Evolutionary conservation across 2,113 vertebrate genomes (phyloP).

Genomic region (Elephantulus edwardii): DNA sequence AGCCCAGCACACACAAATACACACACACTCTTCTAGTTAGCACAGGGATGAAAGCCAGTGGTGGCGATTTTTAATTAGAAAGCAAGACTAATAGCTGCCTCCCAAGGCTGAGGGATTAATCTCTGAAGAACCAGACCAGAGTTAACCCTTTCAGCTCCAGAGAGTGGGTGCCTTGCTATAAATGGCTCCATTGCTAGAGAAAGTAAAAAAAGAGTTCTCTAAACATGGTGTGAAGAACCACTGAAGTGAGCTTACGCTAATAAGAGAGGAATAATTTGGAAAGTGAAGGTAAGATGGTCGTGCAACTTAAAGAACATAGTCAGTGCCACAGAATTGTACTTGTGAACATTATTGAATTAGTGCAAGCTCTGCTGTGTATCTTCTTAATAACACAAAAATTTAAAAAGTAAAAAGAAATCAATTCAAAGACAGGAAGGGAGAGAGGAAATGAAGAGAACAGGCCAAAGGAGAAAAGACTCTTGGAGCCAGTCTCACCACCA

Average conservation of each 20-base stretch:
- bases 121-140: neutral
- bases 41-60: slow-evolving; percentile 52
- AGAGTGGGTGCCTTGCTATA: neutral
- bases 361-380: neutral
- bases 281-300: neutral
- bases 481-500: neutral
- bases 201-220: neutral
- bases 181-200: neutral
- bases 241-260: neutral
- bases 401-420: neutral
- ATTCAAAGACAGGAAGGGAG: neutral
- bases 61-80: slow-evolving; percentile 69
- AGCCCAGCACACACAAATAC: neutral
- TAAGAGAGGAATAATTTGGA: neutral
- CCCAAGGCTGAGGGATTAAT: slow-evolving; percentile 29
- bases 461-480: neutral
- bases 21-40: slow-evolving; percentile 59
- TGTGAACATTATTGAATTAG: neutral
- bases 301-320: neutral
- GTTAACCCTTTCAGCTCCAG: slow-evolving; percentile 42
- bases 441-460: neutral
- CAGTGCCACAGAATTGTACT: neutral
- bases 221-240: neutral
- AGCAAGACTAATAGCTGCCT: neutral
- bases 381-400: neutral